phyloP scores from a whole-genome alignment of 2,888 invertebrate species.

The Smittia aterrima region DNA sequence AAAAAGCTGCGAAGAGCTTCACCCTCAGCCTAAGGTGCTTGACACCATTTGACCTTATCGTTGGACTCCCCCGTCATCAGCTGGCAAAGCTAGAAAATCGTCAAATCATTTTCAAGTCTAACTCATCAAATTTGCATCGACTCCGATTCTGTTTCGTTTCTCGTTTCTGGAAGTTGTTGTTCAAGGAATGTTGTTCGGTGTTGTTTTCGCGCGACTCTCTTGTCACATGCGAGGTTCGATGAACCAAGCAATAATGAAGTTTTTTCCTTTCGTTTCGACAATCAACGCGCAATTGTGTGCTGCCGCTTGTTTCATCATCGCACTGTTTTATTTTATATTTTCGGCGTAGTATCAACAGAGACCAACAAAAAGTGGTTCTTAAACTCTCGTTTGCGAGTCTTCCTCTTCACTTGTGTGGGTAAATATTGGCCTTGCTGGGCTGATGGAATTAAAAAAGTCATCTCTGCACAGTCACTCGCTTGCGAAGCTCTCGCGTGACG shows the following conservation, averaged over 20 bases:
- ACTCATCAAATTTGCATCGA: constrained; percentile 1
- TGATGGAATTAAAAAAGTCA: neutral
- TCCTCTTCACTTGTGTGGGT: neutral
- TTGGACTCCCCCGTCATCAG: neutral
- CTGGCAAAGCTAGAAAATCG: neutral
- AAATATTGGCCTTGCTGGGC: neutral
- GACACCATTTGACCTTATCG: constrained; percentile 20
- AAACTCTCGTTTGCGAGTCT: neutral
- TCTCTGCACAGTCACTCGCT: neutral
- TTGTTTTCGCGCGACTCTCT: constrained; percentile 6
- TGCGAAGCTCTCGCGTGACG: too few species aligned
- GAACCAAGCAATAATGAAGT: constrained; percentile 26
- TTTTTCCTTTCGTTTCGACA: constrained; percentile 7
- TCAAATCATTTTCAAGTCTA: neutral
- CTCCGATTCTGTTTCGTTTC: neutral
- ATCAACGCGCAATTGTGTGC: constrained; percentile 19
- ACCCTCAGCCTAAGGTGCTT: constrained; percentile 26
- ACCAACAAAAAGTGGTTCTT: neutral
- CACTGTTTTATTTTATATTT: constrained; percentile 14
- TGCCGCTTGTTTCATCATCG: neutral
- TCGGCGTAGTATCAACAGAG: constrained; percentile 13
- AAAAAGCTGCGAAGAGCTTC: neutral
- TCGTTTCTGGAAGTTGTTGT: neutral
- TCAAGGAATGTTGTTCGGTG: neutral
- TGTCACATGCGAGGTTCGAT: constrained; percentile 36